Base-by-base conservation (phyloP, 1,140 invertebrate genomes). In the Heliconius himera region DNA sequence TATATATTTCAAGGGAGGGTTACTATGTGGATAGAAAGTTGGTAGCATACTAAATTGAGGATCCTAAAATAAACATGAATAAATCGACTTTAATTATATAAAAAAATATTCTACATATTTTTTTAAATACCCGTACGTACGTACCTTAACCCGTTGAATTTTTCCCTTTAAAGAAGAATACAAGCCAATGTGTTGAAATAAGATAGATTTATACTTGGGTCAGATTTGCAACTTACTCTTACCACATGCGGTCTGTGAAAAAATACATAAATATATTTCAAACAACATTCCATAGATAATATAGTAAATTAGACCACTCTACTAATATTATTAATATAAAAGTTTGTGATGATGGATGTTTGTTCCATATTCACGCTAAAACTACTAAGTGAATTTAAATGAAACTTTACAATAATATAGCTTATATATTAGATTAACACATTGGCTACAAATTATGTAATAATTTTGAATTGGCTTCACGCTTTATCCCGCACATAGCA, bases 131-230 rank as follows among this genome's bases (percentile, higher is more conserved):
- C n/a, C n/a, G n/a, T n/a, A n/a, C n/a, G n/a, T n/a, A 6, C 60
- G 26, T 16, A 98, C 98, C 96, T 99, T 99, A 0, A 99, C 95
- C 94, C 99, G 99, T 90, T 99, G 99, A 73, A 99, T 97, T 96
- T 99, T 99, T 80, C 99, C 99, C 93, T 98, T 98, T 1, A 99
- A 95, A 0, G 99, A 99, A 0, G 99, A 99, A 89, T 99, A 98
- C 8, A 97, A 97, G 16, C 99, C 99, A 83, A 99, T 98, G 88
- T 99, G 99, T 95, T 99, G 98, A 90, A 99, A 99, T 0, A 99
- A 94, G 1, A 98, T 99, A 6, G 98, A 98, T 86, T 98, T 98
- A 88, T 97, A 99, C 89, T 98, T 97, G 26, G 98, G 95, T 96
- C 98, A 98, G 70, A 98, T 95, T 88, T 96, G 95, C 29, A 96